phyloP scores from a whole-genome alignment of 2,113 vertebrate genomes.

The Onychostoma macrolepis region DNA sequence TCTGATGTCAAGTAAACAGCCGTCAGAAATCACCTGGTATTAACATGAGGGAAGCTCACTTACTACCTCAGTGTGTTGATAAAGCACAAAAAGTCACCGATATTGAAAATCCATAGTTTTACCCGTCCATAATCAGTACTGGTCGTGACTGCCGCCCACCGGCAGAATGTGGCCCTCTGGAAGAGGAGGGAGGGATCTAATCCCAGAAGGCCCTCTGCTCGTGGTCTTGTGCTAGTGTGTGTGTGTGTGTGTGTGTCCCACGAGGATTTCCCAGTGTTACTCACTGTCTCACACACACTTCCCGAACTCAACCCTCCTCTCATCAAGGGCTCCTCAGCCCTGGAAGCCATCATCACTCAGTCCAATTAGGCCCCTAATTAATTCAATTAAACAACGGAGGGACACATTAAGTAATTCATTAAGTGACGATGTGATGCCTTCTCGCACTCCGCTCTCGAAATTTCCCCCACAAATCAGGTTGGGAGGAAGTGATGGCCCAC shows the following conservation, averaged over 20 bases:
- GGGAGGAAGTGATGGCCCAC: slow-evolving; percentile 20
- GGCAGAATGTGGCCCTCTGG: slow-evolving; percentile 21
- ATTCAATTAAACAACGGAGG: slow-evolving; percentile 66
- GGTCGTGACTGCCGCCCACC: background rate
- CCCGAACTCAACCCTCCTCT: slow-evolving; percentile 52
- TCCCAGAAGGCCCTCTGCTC: slow-evolving; percentile 15
- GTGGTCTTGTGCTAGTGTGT: slow-evolving; percentile 13
- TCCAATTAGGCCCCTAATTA: slow-evolving; percentile 68
- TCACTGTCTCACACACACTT: slow-evolving; percentile 40
- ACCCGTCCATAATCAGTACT: background rate
- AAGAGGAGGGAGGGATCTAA: background rate
- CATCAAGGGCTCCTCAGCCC: slow-evolving; percentile 56
- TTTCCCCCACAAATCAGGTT: slow-evolving; percentile 49
- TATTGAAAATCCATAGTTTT: slow-evolving; percentile 1
- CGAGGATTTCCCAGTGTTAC: slow-evolving; percentile 43
- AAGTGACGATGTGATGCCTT: slow-evolving; percentile 56
- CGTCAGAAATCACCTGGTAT: background rate
- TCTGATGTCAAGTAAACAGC: background rate
- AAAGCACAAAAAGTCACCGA: background rate
- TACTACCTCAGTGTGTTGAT: background rate
- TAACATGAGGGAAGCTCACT: background rate
- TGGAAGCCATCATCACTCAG: slow-evolving; percentile 65
- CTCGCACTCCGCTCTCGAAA: slow-evolving; percentile 45
- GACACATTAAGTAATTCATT: slow-evolving; percentile 65
- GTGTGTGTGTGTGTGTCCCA: slow-evolving; percentile 25